Evolutionary conservation across 2,888 invertebrate genomes (phyloP), one percentile per base, ranked within the genome.

Genomic region (Diloba caeruleocephala): DNA sequence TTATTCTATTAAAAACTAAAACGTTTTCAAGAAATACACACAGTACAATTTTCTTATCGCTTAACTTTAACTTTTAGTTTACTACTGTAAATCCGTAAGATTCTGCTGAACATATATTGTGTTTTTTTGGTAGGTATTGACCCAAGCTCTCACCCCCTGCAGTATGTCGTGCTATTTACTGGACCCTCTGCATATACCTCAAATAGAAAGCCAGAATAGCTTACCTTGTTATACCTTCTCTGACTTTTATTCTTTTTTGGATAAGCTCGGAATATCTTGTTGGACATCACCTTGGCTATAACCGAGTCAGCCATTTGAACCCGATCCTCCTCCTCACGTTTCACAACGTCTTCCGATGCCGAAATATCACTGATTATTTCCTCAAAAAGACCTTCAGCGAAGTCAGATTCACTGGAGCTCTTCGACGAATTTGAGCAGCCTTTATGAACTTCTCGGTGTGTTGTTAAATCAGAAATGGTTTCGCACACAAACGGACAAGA

Each of bases 201-300:
- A n/a, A n/a, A n/a, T n/a, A n/a, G n/a, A n/a, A 15, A 8, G 9
- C 42, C 4, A 29, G 37, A 26, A 37, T 9, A 9, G 7, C 10
- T 7, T 74, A 90, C 91, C 86, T 89, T 92, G 54, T 80, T 82
- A 61, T 74, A 82, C 41, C 63, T 81, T 42, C 71, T 78, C 31
- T 81, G 74, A 23, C 71, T 76, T 28, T 70, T 76, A 1, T 74
- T 75, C 12, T 63, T 71, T 45, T 80, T 81, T 0, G 81, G 56
- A 13, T 79, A 69, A 8, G 74, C 38, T n/a, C 83, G 75, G 54
- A 92, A 92, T 34, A 88, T 72, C 34, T 87, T 80, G 49, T 84
- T 89, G 0, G 86, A 80, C 76, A 90, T 85, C 0, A 90, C 87
- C 58, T 88, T 89, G 0, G 89, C 88, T 25, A 92, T 85, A 2